phyloP scores from a whole-genome alignment of 2,797 vertebrate species.

The Molossus molossus region DNA sequence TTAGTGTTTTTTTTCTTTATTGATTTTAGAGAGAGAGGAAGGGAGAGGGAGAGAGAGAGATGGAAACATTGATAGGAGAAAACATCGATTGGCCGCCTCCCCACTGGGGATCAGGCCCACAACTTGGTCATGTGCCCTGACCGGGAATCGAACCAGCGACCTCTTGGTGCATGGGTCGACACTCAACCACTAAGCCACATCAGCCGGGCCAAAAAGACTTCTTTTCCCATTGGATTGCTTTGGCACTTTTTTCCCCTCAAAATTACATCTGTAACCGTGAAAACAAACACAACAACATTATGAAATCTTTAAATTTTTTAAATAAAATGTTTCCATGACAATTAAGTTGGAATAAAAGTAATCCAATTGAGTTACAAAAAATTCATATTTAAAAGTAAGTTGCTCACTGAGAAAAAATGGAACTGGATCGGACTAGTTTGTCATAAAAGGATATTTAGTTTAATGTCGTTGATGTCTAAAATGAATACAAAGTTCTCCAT shows the following conservation, averaged over 20 bases:
- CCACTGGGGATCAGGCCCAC: too few relatives aligned
- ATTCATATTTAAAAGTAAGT: constrained; percentile 2
- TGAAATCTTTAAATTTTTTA: not conserved
- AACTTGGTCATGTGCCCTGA: too few relatives aligned
- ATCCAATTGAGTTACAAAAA: not conserved
- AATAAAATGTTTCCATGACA: constrained; percentile 24
- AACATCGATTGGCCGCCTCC: too few relatives aligned
- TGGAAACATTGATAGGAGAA: too few relatives aligned
- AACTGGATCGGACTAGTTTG: not conserved
- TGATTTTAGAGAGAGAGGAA: too few relatives aligned
- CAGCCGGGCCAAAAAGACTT: not conserved
- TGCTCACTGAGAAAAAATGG: not conserved
- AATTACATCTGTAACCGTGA: not conserved
- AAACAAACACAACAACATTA: constrained; percentile 24
- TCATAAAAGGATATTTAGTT: not conserved
- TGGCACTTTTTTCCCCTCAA: not conserved
- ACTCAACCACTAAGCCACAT: too few relatives aligned
- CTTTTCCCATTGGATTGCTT: not conserved
- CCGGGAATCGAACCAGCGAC: too few relatives aligned
- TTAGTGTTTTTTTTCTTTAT: too few relatives aligned
- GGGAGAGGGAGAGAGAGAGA: too few relatives aligned
- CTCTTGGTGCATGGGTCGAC: too few relatives aligned
- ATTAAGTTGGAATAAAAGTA: not conserved
- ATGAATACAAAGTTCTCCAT: not conserved
- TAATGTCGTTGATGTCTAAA: constrained; percentile 5